Evolutionary conservation across 30 jellyfish, hydroid and myxozoan genomes (phyloP).

Genomic region (Chrysaora quinquecirrha): DNA sequence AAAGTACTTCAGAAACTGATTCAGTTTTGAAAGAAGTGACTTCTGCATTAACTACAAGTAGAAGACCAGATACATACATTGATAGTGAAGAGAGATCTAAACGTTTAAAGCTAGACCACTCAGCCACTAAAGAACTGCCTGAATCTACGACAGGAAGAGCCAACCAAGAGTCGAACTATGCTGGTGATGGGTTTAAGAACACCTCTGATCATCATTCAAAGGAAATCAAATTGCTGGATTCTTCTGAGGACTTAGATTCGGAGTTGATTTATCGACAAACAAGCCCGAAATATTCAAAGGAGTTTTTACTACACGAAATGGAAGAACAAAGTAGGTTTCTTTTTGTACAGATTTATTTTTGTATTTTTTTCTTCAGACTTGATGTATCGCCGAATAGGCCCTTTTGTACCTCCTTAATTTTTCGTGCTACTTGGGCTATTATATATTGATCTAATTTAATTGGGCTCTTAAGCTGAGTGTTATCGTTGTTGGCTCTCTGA

Average conservation of each 20-base stretch:
- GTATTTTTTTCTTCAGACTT: neutral
- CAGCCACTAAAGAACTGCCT: neutral
- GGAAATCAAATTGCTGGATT: no score
- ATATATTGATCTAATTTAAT: neutral
- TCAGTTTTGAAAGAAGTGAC: neutral
- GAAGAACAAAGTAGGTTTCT: neutral
- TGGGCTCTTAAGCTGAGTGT: neutral
- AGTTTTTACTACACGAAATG: neutral
- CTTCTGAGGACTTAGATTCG: neutral
- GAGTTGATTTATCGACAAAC: neutral
- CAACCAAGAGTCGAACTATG: no score
- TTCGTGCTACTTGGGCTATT: neutral
- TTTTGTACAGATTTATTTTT: no score
- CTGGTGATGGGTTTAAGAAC: neutral
- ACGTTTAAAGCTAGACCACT: neutral
- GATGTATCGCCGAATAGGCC: neutral
- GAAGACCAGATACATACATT: neutral
- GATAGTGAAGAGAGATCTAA: neutral
- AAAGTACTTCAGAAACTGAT: neutral
- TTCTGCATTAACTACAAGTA: neutral
- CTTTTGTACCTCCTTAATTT: neutral
- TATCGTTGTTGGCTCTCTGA: no score
- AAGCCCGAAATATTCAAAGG: neutral
- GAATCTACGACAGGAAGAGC: neutral
- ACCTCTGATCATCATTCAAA: neutral